Base-by-base conservation (phyloP, 2,888 invertebrate genomes). In the Hypomecis atomaria region DNA sequence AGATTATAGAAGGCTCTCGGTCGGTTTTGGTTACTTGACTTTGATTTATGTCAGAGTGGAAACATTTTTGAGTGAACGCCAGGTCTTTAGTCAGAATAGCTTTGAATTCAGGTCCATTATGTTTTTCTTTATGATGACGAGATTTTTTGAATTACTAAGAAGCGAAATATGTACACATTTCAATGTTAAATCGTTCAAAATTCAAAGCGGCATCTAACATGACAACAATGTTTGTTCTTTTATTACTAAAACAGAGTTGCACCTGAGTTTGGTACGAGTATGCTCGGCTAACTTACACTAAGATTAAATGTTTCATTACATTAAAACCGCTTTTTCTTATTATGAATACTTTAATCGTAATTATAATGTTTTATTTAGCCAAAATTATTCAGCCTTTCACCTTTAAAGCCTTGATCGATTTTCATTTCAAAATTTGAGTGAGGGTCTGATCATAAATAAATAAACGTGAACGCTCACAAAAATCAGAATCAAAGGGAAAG, bases 351-450 rank as follows among this genome's bases (percentile, higher is more conserved):
- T 23, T 2, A 23, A 3, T 23, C 23, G 23, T 2, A 23, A 23
- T 23, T 2, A 23, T 23, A 2, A 23, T 23, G 3, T 2, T 23
- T 23, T 23, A 23, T 1, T 23, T 2, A 23, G 23, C 23, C 23
- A 23, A 23, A 23, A 23, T 23, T 2, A 23, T 23, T 23, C 23
- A 23, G 23, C 3, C 23, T 23, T 23, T 23, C 23, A 23, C 23
- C 23, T 23, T 23, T 3, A 23, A 23, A 23, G 23, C 23, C 23
- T 23, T 23, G 23, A 23, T 23, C 23, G 23, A 23, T 33, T 56
- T 67, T 64, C 47, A 55, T 54, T 60, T 53, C 23, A 34, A 47
- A 34, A 53, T 62, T 62, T 47, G 45, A 62, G 59, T 50, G 50
- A 23, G 23, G 3, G 23, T 23, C 23, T 23, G 23, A 23, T 23